Evolutionary conservation across 2,888 invertebrate species (phyloP), one percentile per base, ranked within the genome.

Genomic region (Thyatira batis): DNA sequence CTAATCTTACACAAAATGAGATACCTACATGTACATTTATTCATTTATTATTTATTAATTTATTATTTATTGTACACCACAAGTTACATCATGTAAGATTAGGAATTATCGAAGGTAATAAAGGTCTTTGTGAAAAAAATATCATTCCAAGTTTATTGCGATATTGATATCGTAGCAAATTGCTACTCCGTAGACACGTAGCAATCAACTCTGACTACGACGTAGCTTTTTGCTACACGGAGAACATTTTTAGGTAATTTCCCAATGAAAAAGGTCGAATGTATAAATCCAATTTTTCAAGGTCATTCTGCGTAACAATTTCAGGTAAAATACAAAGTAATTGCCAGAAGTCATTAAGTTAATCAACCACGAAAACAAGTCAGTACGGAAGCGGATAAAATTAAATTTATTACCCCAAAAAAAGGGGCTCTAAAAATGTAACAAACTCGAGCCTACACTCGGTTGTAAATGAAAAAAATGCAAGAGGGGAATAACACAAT

Each of bases 401-500:
- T 25, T 11, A 23, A 45, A 45, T 46, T 23, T 23, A 25, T 23
- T 27, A 20, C 9, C 11, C 45, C n/a, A 9, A 11, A 48, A 27
- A 48, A 48, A 8, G 20, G 9, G 23, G 27, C 20, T 17, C n/a
- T n/a, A n/a, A n/a, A n/a, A n/a, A n/a, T 9, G 20, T 8, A 48
- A 58, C 45, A 52, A 60, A 56, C 51, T 55, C 52, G 39, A 39
- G 39, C 39, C 13, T 39, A 39, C 33, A 30, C n/a, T 39, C 39
- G 39, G 13, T 52, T 57, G 63, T 62, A 54, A 57, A 61, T 59
- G n/a, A 39, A 59, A 68, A 72, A 63, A 49, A n/a, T n/a, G 50
- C 20, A 20, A n/a, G 51, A 21, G 43, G 52, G 11, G 39, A 48
- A 49, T 57, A 57, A 52, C 45, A 72, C 72, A 72, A 73, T 70